Evolutionary conservation across 2,888 invertebrate genomes (phyloP), one percentile per base, ranked within the genome.

Genomic region (Oligia latruncula): DNA sequence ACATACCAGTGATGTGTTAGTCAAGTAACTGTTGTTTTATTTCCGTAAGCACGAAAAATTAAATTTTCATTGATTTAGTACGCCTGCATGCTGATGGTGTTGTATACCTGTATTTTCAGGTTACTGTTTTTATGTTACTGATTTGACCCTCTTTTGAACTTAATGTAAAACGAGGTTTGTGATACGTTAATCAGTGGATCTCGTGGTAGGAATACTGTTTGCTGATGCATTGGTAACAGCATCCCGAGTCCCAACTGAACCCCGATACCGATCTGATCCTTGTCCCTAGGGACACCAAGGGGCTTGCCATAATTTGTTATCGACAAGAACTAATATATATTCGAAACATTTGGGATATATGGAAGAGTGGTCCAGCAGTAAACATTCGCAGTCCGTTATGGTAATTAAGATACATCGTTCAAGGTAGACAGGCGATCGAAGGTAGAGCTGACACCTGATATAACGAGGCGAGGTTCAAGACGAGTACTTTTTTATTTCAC

Each of bases 401-500:
- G 76, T 82, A 86, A 82, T 62, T 52, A 40, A 89, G 88, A 90
- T 88, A 83, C 80, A 82, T 62, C 74, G 68, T 78, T 87, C 89
- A 90, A 90, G 89, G 90, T 55, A 65, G 82, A 76, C 89, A 46
- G 78, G 78, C 74, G 35, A 66, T 84, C 71, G 80, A 87, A 89
- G 84, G 84, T 81, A 67, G 67, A 40, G 23, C 65, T 74, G 88
- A 87, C 74, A 88, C 79, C 78, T 70, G 86, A 81, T 86, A 82
- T 72, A 78, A 68, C n/a, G 71, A 78, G 52, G 55, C 65, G 62
- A 73, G 66, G 60, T 74, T 68, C 60, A 79, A 74, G 67, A 79
- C 74, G 52, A 78, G 60, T 77, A 35, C 35, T 58, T 87, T 81
- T 78, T 81, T 82, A 60, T 76, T 85, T 73, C 29, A 66, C 64